Percentiles rank a stretch among this genome's conserved stretches.
phyloP scores from a whole-genome alignment of 1,140 invertebrate species.

The Sitodiplosis mosellana region DNA sequence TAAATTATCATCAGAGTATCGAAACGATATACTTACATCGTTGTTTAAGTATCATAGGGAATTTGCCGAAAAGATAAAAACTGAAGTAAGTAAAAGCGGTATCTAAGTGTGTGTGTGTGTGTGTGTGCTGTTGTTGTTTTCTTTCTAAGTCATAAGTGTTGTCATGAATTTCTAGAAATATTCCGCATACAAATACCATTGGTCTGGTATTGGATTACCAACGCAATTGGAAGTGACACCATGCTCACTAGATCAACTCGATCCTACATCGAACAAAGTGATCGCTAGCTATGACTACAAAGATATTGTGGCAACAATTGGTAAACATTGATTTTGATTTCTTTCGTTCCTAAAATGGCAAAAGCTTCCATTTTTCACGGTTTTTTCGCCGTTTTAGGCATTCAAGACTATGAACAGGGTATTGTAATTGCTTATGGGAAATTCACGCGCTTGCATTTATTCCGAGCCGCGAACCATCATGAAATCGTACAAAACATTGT shows the following conservation, averaged over 20 bases:
- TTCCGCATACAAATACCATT: constrained; percentile 85
- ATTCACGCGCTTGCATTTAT: constrained; percentile 76
- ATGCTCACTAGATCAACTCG: constrained; percentile 76
- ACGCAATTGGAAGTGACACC: constrained; percentile 77
- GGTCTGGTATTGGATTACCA: constrained; percentile 78
- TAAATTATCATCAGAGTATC: constrained; percentile 93
- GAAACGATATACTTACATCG: constrained; percentile 80
- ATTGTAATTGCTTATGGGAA: constrained; percentile 78
- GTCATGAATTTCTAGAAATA: too few relatives aligned
- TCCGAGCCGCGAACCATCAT: constrained; percentile 64
- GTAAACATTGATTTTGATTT: constrained; percentile 12
- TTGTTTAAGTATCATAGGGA: constrained; percentile 62
- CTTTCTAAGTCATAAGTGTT: too few relatives aligned
- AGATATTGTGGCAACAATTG: constrained; percentile 65
- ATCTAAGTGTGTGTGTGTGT: too few relatives aligned
- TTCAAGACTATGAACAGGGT: constrained; percentile 55
- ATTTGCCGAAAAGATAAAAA: constrained; percentile 64
- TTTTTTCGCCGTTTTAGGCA: constrained; percentile 16
- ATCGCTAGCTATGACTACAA: constrained; percentile 83
- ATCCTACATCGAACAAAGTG: constrained; percentile 59
- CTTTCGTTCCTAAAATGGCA: background rate
- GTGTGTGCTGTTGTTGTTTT: too few relatives aligned
- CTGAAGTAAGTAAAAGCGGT: constrained; percentile 34
- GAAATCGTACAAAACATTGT: constrained; percentile 72
- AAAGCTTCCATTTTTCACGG: background rate